A percentile compares a stretch with the other conserved stretches of the same genome.
These are phyloP conservation scores for Pyrgilauda ruficollis DNA, from an alignment of 2,113 vertebrate genomes.

Conservation along the genomic window DNA sequence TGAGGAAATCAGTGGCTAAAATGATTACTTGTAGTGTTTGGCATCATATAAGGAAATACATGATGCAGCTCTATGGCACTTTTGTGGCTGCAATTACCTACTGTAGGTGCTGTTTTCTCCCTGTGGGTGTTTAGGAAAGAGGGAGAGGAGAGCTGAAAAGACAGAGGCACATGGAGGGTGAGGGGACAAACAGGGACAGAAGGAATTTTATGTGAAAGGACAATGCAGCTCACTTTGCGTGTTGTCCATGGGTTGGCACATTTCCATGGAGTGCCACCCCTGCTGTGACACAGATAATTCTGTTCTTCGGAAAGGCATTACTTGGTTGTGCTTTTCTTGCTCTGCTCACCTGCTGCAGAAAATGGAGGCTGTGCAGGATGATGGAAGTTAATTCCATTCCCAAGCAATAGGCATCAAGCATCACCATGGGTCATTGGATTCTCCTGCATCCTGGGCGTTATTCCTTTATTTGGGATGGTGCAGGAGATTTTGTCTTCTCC, in stretches of 20 bases:
- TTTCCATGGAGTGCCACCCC: not conserved
- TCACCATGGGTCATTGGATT: fast-evolving
- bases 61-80: not conserved
- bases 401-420: fast-evolving
- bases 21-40: not conserved
- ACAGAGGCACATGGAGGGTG: fast-evolving
- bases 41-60: not conserved
- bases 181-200: not conserved
- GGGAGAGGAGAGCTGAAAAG: not conserved
- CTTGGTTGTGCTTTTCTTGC: not conserved
- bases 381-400: not conserved
- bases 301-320: not conserved
- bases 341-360: not conserved
- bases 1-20: not conserved
- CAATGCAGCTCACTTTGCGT: not conserved
- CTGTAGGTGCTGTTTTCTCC: not conserved
- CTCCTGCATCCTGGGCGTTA: not conserved
- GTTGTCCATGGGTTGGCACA: fast-evolving
- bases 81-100: not conserved
- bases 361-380: not conserved
- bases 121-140: not conserved
- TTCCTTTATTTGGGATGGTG: not conserved
- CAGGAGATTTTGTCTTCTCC: not conserved
- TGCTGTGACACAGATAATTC: not conserved
- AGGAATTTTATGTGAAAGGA: not conserved